Conservation (phyloP, 1,140 invertebrate species). For the Drosophila biarmipes region DNA sequence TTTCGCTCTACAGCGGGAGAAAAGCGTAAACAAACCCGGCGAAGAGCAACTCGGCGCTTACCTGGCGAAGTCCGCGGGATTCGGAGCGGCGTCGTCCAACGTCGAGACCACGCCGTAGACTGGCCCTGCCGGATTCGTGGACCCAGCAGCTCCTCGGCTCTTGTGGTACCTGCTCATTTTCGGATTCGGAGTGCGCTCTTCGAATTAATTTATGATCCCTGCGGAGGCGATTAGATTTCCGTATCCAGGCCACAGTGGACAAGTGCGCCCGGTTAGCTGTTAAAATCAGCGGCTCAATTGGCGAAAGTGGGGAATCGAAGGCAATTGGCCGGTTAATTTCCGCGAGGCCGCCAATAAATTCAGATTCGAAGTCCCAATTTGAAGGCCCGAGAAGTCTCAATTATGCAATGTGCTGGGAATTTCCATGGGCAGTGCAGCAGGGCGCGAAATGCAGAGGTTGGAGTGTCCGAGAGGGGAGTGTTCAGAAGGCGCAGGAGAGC, state of each 20-base stretch:
- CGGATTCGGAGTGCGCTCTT: constrained; percentile 32
- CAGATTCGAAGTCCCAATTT: constrained; percentile 24
- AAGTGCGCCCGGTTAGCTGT: constrained; percentile 7
- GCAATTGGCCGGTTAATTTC: constrained; percentile 33
- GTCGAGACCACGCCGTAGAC: constrained; percentile 71
- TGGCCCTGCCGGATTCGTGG: constrained; percentile 33
- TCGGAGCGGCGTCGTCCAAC: constrained; percentile 49
- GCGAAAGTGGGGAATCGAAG: constrained; percentile 15
- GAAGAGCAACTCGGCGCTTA: constrained; percentile 12
- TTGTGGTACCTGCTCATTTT: constrained; percentile 25
- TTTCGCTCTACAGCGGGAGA: not conserved
- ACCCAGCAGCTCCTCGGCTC: constrained; percentile 11
- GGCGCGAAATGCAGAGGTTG: constrained; percentile 8
- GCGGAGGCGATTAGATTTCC: constrained; percentile 66
- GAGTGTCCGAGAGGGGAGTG: not conserved
- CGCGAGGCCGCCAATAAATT: constrained; percentile 3
- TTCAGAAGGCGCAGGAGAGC: constrained; percentile 7
- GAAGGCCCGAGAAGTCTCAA: constrained; percentile 1
- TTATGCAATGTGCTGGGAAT: constrained; percentile 41
- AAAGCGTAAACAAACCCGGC: constrained; percentile 1
- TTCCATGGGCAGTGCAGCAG: not conserved
- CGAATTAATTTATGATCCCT: constrained; percentile 66
- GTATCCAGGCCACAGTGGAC: constrained; percentile 11
- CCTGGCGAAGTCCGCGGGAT: constrained; percentile 47
- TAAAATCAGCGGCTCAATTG: constrained; percentile 57